Evolutionary conservation across 2,113 vertebrate species (phyloP).

Genomic region (Eptatretus burgeri): DNA sequence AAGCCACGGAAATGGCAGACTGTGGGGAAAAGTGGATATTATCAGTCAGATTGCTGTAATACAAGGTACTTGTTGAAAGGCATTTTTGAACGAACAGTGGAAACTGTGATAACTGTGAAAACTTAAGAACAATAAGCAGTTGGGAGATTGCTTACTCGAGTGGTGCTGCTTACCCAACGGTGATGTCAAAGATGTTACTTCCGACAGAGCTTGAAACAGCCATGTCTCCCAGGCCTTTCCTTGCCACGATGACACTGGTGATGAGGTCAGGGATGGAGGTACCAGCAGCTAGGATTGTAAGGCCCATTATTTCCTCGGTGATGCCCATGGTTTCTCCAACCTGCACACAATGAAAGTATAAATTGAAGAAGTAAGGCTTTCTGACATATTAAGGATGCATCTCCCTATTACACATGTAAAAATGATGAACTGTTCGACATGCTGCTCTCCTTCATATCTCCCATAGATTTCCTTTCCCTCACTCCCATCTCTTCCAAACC

Average conservation of each 20-base stretch:
- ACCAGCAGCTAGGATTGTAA: conserved; percentile 77
- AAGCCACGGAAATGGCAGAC: conserved; percentile 68
- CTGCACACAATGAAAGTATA: conserved; percentile 16
- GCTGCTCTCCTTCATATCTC: no score
- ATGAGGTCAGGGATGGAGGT: conserved; percentile 85
- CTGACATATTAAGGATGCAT: no score
- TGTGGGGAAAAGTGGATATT: conserved; percentile 15
- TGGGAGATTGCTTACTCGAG: no score
- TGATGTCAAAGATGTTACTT: conserved; percentile 91
- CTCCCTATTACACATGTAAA: background rate
- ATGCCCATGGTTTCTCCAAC: conserved; percentile 80
- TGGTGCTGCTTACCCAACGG: conserved; percentile 35
- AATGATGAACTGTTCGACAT: no score
- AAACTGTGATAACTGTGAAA: no score
- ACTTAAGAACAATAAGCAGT: no score
- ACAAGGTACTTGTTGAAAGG: no score
- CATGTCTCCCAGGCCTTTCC: conserved; percentile 82
- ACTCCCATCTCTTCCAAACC: no score
- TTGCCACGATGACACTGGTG: conserved; percentile 76
- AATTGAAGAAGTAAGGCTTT: background rate
- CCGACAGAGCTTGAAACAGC: conserved; percentile 81
- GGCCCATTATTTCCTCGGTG: conserved; percentile 76
- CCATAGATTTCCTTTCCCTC: no score
- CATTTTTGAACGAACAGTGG: no score
- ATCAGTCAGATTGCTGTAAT: no score